Percentiles rank a stretch among this genome's conserved stretches.
These are phyloP conservation scores for Sphaeridia pumilis DNA, from an alignment of 2,888 invertebrate genomes.

Conservation along the genomic window DNA sequence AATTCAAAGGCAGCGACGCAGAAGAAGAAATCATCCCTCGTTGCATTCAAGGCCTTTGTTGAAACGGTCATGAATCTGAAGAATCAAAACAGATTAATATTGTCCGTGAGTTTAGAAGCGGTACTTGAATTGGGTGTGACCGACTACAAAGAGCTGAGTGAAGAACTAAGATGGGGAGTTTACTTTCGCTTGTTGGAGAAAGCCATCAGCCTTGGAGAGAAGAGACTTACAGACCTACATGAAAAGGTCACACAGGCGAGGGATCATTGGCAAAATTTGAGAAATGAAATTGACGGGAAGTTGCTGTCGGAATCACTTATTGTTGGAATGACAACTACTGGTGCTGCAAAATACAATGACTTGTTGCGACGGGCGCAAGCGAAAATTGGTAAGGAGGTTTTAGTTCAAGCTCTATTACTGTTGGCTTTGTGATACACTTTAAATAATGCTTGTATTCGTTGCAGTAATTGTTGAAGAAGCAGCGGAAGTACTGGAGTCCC, in stretches of 20 bases:
- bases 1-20: no score
- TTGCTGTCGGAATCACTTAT: slow-evolving; percentile 41
- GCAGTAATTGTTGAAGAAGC: slow-evolving; percentile 75
- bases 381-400: slow-evolving; percentile 48
- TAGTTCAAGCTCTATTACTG: not conserved
- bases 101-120: no score
- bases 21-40: no score
- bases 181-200: slow-evolving; percentile 25
- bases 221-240: slow-evolving; percentile 41
- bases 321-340: slow-evolving; percentile 59
- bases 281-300: slow-evolving; percentile 17
- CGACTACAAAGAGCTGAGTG: no score
- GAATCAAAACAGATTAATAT: no score
- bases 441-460: slow-evolving; percentile 36
- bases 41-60: no score
- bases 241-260: slow-evolving; percentile 44
- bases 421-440: slow-evolving; percentile 5
- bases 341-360: slow-evolving; percentile 55
- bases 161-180: slow-evolving; percentile 29
- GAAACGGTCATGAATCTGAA: no score
- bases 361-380: slow-evolving; percentile 51
- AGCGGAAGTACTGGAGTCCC: slow-evolving; percentile 73
- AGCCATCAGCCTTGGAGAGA: slow-evolving; percentile 34
- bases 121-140: no score
- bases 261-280: slow-evolving; percentile 13